phyloP scores from a whole-genome alignment of 37 sponge, comb jelly and placozoan genomes.

The Lycopodina hypogea region DNA sequence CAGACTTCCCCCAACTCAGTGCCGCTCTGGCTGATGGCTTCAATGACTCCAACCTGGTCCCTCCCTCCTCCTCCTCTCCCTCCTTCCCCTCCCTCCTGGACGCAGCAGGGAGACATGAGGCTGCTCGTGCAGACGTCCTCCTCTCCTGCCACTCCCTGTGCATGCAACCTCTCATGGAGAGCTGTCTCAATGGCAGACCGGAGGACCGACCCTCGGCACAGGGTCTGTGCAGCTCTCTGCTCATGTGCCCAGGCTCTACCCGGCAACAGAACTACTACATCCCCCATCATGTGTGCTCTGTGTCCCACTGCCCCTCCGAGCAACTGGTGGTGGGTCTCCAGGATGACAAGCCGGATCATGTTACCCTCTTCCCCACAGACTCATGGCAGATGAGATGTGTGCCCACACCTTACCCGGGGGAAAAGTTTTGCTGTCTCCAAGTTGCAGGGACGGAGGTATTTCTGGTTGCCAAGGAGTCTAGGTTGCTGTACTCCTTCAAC shows the following conservation, averaged over 20 bases:
- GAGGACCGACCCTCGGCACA: constrained; percentile 48
- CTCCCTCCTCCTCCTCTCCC: neutral
- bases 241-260: constrained; percentile 40
- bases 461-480: constrained; percentile 17
- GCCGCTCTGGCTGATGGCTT: constrained; percentile 24
- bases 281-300: neutral
- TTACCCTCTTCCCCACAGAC: constrained; percentile 1
- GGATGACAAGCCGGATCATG: neutral
- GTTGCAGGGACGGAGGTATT: constrained; percentile 29
- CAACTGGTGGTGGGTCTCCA: constrained; percentile 1
- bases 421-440: constrained; percentile 18
- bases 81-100: neutral
- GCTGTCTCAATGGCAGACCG: constrained; percentile 25
- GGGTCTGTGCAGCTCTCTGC: constrained; percentile 40
- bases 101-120: constrained; percentile 24
- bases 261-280: constrained; percentile 43
- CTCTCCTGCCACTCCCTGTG: constrained; percentile 44
- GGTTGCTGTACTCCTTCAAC: constrained; percentile 23
- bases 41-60: neutral
- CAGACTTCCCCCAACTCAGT: constrained; percentile 28
- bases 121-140: constrained; percentile 29
- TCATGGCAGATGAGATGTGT: constrained; percentile 13
- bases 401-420: constrained; percentile 25
- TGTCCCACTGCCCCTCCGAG: neutral
- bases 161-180: constrained; percentile 45